Evolutionary conservation across 1,140 invertebrate genomes (phyloP).

Genomic region (Dendroctonus valens): DNA sequence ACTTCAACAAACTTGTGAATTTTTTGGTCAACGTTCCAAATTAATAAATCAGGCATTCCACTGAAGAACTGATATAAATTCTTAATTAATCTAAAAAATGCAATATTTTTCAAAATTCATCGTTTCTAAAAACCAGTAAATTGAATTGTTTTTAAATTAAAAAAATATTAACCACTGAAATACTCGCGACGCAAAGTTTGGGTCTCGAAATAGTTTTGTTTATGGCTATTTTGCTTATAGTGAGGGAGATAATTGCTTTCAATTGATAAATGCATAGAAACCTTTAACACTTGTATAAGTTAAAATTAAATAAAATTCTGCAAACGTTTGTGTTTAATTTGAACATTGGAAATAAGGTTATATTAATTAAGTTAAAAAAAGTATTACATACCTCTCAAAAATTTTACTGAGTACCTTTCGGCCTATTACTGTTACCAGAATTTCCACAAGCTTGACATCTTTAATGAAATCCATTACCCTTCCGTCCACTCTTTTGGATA

Average conservation of each 20-base stretch:
- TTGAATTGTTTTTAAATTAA: no score
- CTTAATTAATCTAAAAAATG: slow-evolving; percentile 33
- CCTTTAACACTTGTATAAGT: no score
- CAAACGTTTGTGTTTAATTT: no score
- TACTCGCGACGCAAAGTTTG: no score
- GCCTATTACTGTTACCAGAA: slow-evolving; percentile 38
- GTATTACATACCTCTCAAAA: slow-evolving; percentile 29
- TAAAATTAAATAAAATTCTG: no score
- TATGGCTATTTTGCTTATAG: no score
- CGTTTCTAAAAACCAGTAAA: background rate
- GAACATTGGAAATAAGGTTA: no score
- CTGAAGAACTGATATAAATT: slow-evolving; percentile 38
- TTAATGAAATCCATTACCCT: slow-evolving; percentile 8
- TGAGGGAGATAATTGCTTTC: background rate
- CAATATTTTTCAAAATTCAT: background rate
- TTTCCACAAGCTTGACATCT: slow-evolving; percentile 26
- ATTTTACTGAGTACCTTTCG: slow-evolving; percentile 37
- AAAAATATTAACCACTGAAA: no score
- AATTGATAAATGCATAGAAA: background rate
- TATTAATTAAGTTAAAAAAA: background rate
- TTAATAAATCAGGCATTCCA: slow-evolving; percentile 46
- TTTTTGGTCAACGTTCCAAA: slow-evolving; percentile 40
- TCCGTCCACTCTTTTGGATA: slow-evolving; percentile 1
- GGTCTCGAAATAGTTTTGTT: background rate
- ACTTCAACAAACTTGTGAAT: slow-evolving; percentile 78